Evolutionary conservation across 2,888 invertebrate species (phyloP).

Genomic region (Cactoblastis cactorum): DNA sequence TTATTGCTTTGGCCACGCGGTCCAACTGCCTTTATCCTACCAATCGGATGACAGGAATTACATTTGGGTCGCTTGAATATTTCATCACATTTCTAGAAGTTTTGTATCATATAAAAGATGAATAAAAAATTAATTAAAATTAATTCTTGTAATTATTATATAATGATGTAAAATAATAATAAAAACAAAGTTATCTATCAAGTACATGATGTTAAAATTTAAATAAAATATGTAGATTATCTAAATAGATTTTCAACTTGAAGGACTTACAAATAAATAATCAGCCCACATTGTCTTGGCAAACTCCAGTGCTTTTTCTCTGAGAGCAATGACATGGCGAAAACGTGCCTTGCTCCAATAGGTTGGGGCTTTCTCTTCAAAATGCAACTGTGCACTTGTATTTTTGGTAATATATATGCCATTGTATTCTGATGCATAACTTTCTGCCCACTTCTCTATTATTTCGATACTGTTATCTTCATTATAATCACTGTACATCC

Average conservation of each 20-base stretch:
- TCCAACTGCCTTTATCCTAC: too few species aligned
- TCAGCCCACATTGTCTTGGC: conserved; percentile 92
- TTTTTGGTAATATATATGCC: conserved; percentile 81
- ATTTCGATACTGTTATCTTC: conserved; percentile 87
- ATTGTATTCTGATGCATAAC: conserved; percentile 83
- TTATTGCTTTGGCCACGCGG: too few species aligned
- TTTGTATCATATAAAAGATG: too few species aligned
- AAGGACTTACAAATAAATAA: conserved; percentile 87
- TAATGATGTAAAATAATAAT: too few species aligned
- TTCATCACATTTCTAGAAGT: too few species aligned
- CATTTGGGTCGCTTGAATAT: too few species aligned
- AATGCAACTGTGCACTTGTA: conserved; percentile 45
- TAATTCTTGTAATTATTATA: too few species aligned
- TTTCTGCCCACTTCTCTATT: conserved; percentile 84
- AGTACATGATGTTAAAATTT: too few species aligned
- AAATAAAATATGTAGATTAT: too few species aligned
- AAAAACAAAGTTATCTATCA: too few species aligned
- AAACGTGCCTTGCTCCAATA: conserved; percentile 90
- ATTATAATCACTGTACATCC: conserved; percentile 94
- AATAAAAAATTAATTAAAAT: too few species aligned
- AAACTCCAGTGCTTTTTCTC: conserved; percentile 86
- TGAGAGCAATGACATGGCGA: conserved; percentile 86
- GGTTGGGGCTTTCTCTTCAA: conserved; percentile 81
- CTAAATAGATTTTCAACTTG: not conserved
- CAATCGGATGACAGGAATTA: too few species aligned